Evolutionary conservation across 2,113 vertebrate species (phyloP).

Genomic region (Fregetta grallaria): DNA sequence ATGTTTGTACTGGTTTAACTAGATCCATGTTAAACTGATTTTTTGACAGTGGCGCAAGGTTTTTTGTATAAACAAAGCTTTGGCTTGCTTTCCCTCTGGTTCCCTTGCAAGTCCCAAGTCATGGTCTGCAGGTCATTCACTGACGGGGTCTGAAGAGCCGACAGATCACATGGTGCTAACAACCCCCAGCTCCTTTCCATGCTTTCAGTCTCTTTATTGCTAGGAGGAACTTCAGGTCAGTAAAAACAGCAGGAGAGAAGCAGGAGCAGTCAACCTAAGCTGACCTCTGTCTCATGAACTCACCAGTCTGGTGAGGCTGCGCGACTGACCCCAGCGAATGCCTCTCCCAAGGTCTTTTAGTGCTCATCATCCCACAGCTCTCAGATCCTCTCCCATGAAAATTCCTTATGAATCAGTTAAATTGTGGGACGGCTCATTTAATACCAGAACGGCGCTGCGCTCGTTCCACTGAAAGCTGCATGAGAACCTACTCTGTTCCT

Average conservation of each 20-base stretch:
- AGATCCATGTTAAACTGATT: not conserved
- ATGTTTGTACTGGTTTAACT: constrained; percentile 14
- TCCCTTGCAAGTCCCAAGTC: not conserved
- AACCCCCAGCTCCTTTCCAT: not conserved
- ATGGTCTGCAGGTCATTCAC: not conserved
- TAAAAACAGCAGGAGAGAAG: not conserved
- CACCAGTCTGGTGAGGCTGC: not conserved
- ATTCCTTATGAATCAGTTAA: not conserved
- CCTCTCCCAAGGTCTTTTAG: not conserved
- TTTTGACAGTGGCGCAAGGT: not conserved
- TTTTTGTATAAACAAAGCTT: not conserved
- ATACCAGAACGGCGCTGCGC: fast-evolving
- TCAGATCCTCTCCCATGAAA: not conserved
- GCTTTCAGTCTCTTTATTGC: not conserved
- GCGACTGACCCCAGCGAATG: not conserved
- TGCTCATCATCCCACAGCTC: not conserved
- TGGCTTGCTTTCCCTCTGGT: not conserved
- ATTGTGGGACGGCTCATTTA: not conserved
- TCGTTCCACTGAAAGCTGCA: not conserved
- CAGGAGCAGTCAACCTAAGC: not conserved
- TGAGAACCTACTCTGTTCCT: not conserved
- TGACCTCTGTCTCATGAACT: not conserved
- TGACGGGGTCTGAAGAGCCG: not conserved
- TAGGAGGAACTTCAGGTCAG: constrained; percentile 12
- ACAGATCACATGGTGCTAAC: not conserved